These are phyloP conservation scores for Pithys albifrons DNA, from an alignment of 2,113 vertebrate species.

Conservation along the genomic window DNA sequence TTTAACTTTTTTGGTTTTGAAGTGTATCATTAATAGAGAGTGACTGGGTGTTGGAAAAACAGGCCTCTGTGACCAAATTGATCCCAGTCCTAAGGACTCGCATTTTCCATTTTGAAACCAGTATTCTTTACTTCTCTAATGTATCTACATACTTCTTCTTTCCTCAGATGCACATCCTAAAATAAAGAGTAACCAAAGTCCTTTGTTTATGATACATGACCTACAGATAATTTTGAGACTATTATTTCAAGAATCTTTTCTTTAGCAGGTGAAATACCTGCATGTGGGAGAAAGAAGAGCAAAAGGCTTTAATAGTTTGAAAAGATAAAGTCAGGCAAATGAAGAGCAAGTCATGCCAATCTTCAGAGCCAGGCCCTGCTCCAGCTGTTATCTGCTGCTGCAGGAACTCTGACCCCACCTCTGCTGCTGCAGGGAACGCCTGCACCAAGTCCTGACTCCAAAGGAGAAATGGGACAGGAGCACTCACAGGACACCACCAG, in stretches of 20 bases:
- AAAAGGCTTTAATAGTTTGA: not conserved
- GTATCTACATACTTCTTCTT: not conserved
- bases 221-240: not conserved
- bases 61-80: not conserved
- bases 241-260: not conserved
- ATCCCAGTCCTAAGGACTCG: not conserved
- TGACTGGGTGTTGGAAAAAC: not conserved
- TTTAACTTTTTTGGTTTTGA: not conserved
- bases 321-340: not conserved
- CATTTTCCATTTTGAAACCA: not conserved
- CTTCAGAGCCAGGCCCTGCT: not conserved
- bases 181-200: not conserved
- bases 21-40: not conserved
- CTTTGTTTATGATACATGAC: not conserved
- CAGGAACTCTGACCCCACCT: not conserved
- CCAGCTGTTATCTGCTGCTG: not conserved
- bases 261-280: not conserved
- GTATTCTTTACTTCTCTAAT: not conserved
- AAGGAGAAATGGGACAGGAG: not conserved
- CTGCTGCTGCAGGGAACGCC: not conserved
- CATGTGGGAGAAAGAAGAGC: accelerated
- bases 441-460: not conserved
- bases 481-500: not conserved
- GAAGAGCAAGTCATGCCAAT: not conserved
- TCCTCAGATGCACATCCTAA: not conserved